These are phyloP conservation scores for Glaucomys volans DNA, from an alignment of 2,113 vertebrate species.

Conservation along the genomic window DNA sequence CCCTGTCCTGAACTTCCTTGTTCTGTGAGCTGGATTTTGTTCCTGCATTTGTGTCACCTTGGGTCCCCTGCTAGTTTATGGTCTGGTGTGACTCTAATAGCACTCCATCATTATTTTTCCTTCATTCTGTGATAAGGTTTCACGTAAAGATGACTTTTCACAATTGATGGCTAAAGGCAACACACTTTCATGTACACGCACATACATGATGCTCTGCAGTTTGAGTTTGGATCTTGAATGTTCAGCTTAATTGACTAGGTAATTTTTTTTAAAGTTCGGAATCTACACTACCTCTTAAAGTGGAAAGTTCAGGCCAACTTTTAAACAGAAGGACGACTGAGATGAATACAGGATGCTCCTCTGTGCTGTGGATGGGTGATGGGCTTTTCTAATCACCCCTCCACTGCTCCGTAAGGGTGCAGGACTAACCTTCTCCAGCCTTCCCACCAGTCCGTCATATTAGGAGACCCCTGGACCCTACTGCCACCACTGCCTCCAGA, in stretches of 20 bases:
- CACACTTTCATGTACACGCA: not conserved
- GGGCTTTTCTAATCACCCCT: not conserved
- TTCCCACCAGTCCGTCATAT: conserved; percentile 58
- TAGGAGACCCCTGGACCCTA: conserved; percentile 74
- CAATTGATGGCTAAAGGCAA: not conserved
- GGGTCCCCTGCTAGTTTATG: not conserved
- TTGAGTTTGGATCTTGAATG: not conserved
- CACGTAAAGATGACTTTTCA: not conserved
- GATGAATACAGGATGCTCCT: not conserved
- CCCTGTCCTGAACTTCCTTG: not conserved
- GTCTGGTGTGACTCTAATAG: not conserved
- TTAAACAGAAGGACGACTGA: not conserved
- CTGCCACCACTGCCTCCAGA: conserved; percentile 80
- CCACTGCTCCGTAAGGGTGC: conserved; percentile 62
- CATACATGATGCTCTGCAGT: not conserved
- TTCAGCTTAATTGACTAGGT: not conserved
- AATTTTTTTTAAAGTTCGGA: not conserved
- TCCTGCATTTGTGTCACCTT: not conserved
- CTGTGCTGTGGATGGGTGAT: conserved; percentile 9
- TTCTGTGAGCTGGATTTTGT: not conserved
- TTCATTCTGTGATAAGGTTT: not conserved
- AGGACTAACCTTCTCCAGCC: conserved; percentile 48
- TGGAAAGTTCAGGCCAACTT: not conserved
- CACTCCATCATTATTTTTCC: not conserved
- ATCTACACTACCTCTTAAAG: not conserved